These are phyloP conservation scores for Phrynocephalus forsythii DNA, from an alignment of 2,797 vertebrate species.

Conservation along the genomic window DNA sequence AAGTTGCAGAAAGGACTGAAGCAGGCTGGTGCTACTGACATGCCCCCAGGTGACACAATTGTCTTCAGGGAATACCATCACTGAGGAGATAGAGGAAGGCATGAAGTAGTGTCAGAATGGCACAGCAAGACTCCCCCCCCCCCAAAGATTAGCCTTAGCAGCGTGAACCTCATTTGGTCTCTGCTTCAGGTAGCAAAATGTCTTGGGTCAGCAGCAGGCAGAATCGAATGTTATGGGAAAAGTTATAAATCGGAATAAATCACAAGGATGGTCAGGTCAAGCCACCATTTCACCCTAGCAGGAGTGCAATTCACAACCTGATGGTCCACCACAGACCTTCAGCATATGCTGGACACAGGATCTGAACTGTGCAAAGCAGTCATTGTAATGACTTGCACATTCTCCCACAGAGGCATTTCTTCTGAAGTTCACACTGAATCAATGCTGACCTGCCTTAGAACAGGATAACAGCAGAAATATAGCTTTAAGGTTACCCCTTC, in stretches of 20 bases:
- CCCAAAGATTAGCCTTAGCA: background rate
- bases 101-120: too few relatives aligned
- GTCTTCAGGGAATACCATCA: background rate
- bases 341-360: background rate
- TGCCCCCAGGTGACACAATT: background rate
- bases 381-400: background rate
- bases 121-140: background rate
- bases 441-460: slow-evolving; percentile 4
- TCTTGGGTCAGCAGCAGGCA: background rate
- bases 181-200: background rate
- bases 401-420: background rate
- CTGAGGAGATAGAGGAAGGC: background rate
- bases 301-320: background rate
- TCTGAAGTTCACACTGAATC: background rate
- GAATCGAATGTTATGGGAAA: background rate
- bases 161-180: background rate
- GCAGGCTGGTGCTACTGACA: background rate
- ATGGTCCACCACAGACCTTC: background rate
- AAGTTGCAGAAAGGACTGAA: background rate
- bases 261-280: background rate
- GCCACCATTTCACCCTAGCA: background rate
- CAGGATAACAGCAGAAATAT: slow-evolving; percentile 19
- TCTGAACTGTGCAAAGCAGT: background rate
- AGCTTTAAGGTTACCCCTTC: background rate
- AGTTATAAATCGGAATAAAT: background rate